Conservation (phyloP, 2,113 vertebrate species). For the Nothoprocta pentlandii region DNA sequence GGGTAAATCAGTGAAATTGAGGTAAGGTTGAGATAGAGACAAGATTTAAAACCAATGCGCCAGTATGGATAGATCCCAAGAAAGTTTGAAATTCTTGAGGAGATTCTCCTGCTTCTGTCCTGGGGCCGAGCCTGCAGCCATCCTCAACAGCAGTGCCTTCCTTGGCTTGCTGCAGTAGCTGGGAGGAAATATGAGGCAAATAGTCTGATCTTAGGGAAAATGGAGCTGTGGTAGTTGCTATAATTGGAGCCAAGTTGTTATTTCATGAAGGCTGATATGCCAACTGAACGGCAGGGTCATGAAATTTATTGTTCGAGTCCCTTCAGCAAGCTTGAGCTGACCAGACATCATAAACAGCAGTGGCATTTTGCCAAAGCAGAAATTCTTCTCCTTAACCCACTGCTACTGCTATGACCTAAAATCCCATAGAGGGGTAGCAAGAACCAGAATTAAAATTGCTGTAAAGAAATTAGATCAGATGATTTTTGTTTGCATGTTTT, state of each 20-base stretch:
- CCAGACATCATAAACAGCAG: background rate
- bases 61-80: background rate
- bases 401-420: background rate
- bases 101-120: background rate
- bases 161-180: background rate
- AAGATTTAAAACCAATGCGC: background rate
- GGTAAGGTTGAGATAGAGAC: background rate
- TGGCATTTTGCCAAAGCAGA: background rate
- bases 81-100: background rate
- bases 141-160: background rate
- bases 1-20: background rate
- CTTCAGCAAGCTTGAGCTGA: background rate
- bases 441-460: background rate
- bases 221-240: background rate
- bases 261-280: background rate
- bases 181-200: background rate
- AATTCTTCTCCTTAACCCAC: background rate
- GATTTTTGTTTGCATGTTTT: background rate
- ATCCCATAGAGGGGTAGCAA: background rate
- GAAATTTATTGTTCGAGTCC: background rate
- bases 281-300: background rate
- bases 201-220: background rate
- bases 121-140: background rate
- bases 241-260: background rate
- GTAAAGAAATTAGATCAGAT: background rate